A percentile compares a stretch with the other conserved stretches of the same genome.
Conservation (phyloP, 2,113 vertebrate genomes). For the Noctilio leporinus region DNA sequence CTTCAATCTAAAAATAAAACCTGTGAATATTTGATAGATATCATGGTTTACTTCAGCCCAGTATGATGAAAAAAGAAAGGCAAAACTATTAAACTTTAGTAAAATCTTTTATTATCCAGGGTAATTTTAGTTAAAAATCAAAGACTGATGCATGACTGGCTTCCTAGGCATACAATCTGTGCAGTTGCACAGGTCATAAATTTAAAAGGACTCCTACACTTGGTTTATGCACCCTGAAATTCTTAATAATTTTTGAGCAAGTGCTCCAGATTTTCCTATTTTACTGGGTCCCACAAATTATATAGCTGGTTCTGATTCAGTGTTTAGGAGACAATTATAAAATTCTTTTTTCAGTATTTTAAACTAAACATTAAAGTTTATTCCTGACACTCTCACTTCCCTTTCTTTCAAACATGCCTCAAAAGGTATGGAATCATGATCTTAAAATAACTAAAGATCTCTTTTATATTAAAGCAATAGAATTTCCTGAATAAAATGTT, state of each 20-base stretch:
- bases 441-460: slow-evolving; percentile 22
- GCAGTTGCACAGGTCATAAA: rapidly evolving
- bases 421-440: not conserved
- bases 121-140: not conserved
- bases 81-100: not conserved
- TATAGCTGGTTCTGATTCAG: not conserved
- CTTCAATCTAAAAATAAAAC: not conserved
- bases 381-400: not conserved
- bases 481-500: slow-evolving; percentile 25
- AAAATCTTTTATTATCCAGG: not conserved
- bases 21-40: not conserved
- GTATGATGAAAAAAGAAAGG: not conserved
- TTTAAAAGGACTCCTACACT: not conserved
- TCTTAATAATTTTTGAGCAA: not conserved
- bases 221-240: not conserved
- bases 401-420: slow-evolving; percentile 4
- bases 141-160: not conserved
- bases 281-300: not conserved
- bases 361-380: slow-evolving; percentile 2
- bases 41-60: not conserved
- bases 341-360: not conserved
- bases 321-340: not conserved
- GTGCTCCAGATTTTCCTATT: not conserved
- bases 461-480: slow-evolving; percentile 24
- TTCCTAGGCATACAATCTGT: not conserved